Conservation (phyloP, 2,797 vertebrate species). For the Petrocephalus schoutedeni region DNA sequence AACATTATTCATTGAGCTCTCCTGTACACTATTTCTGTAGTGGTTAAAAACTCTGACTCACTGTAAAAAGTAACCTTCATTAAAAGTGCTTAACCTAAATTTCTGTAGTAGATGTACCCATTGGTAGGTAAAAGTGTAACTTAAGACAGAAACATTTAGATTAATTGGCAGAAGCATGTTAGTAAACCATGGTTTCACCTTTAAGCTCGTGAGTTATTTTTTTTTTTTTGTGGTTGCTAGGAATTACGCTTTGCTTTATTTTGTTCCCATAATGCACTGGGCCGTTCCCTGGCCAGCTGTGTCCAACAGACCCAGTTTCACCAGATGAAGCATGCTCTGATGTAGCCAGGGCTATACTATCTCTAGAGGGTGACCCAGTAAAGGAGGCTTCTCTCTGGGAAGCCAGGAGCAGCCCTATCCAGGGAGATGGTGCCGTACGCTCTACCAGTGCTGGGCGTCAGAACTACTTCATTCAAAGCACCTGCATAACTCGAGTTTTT, state of each 20-base stretch:
- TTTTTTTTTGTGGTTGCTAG: background rate
- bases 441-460: background rate
- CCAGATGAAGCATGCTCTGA: background rate
- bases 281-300: background rate
- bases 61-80: background rate
- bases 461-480: background rate
- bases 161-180: background rate
- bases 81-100: background rate
- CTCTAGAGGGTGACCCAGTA: conserved; percentile 3
- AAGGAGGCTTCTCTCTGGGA: background rate
- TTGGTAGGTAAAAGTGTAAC: background rate
- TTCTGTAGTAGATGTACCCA: background rate
- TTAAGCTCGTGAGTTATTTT: background rate
- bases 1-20: background rate
- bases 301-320: conserved; percentile 9
- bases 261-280: background rate
- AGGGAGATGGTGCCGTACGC: background rate
- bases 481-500: background rate
- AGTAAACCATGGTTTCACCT: background rate
- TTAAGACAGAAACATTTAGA: background rate
- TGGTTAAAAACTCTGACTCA: background rate
- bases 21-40: background rate
- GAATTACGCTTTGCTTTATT: background rate
- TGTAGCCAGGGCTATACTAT: background rate
- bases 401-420: background rate